These are phyloP conservation scores for Lasioglossum oenotherae DNA, from an alignment of 2,888 invertebrate species.

Conservation along the genomic window DNA sequence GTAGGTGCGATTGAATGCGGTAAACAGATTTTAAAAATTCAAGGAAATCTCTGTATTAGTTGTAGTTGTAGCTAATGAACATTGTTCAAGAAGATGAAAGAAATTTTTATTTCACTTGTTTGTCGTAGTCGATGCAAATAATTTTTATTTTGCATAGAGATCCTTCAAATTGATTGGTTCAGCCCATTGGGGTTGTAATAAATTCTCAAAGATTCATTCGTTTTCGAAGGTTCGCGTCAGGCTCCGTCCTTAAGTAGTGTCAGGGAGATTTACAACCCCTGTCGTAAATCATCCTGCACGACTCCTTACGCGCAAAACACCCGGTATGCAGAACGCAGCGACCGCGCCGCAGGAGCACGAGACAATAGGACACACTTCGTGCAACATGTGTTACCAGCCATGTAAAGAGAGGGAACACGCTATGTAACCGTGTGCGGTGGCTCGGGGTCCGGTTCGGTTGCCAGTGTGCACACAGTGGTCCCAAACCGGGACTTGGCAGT, in stretches of 20 bases:
- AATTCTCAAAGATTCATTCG: background rate
- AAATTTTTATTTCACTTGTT: too few relatives aligned
- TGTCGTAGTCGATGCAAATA: too few relatives aligned
- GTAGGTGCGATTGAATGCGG: too few relatives aligned
- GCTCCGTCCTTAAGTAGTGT: background rate
- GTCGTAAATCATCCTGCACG: background rate
- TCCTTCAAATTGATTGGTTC: too few relatives aligned
- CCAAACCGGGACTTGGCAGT: background rate
- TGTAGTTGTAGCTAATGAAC: too few relatives aligned
- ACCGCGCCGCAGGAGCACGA: conserved; percentile 35
- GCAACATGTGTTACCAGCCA: conserved; percentile 67
- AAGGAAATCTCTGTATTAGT: too few relatives aligned
- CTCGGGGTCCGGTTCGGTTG: background rate
- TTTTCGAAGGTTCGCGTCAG: background rate
- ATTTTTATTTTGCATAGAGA: too few relatives aligned
- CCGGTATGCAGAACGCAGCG: conserved; percentile 39
- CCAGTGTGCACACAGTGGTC: background rate
- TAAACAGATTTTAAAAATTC: too few relatives aligned
- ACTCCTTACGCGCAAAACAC: conserved; percentile 40
- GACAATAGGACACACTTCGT: conserved; percentile 61
- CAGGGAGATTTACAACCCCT: background rate
- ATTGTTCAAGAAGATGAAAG: too few relatives aligned
- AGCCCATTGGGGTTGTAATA: background rate
- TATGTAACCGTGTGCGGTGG: background rate
- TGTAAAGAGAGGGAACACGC: conserved; percentile 35